A percentile compares a stretch with the other conserved stretches of the same genome.
These are phyloP conservation scores for Drosophila picticornis DNA, from an alignment of 2,888 invertebrate genomes.

Conservation along the genomic window DNA sequence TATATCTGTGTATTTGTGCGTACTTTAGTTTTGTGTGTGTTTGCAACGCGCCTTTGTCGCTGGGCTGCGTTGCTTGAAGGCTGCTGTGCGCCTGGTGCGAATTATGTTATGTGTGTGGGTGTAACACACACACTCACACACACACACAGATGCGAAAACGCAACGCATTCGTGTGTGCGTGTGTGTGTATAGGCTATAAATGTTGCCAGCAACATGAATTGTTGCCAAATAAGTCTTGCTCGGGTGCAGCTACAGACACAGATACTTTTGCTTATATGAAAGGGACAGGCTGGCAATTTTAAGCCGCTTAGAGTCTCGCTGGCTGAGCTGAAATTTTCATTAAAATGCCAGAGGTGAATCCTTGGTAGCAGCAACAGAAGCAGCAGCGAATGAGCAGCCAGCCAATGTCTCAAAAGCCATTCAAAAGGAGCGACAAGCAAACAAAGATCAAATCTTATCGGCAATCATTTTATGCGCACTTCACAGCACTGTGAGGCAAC, in stretches of 20 bases:
- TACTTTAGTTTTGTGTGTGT: conserved; percentile 25
- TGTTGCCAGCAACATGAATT: conserved; percentile 17
- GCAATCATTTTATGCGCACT: conserved; percentile 77
- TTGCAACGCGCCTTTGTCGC: conserved; percentile 22
- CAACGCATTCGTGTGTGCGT: background rate
- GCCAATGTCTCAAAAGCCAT: conserved; percentile 17
- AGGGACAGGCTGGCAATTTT: conserved; percentile 45
- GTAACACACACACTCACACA: conserved; percentile 55
- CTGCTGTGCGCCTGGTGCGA: conserved; percentile 76
- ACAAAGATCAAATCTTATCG: conserved; percentile 81
- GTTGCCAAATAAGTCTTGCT: conserved; percentile 5
- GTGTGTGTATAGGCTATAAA: conserved; percentile 19
- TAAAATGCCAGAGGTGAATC: conserved; percentile 74
- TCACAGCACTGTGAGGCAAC: conserved; percentile 36
- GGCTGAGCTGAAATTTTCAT: conserved; percentile 66
- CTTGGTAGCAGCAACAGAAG: conserved; percentile 22
- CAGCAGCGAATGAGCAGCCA: conserved; percentile 46
- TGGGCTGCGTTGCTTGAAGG: conserved; percentile 21
- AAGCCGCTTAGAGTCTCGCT: conserved; percentile 65
- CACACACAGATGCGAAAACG: background rate
- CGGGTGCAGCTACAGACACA: background rate
- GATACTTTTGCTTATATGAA: conserved; percentile 14
- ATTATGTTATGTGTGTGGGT: conserved; percentile 74
- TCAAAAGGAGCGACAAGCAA: conserved; percentile 58
- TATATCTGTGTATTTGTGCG: conserved; percentile 30